phyloP scores from a whole-genome alignment of 2,888 invertebrate species.

The Psococerastis gibbosa region DNA sequence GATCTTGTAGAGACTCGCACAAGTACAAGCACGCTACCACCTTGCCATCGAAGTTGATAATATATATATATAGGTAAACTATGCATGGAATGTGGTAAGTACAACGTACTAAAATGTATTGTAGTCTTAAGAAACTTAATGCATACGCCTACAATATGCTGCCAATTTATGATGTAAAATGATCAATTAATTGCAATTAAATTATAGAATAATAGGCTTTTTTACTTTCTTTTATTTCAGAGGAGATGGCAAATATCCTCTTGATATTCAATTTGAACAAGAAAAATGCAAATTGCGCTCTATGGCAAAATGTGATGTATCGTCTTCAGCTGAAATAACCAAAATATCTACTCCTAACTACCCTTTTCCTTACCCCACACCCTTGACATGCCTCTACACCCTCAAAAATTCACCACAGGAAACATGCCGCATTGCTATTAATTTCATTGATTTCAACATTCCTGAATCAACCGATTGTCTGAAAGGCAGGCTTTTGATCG shows the following conservation, averaged over 20 bases:
- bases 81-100: too few relatives aligned
- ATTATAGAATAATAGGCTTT: too few relatives aligned
- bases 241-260: background rate
- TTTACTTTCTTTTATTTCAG: slow-evolving; percentile 3
- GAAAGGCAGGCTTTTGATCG: slow-evolving; percentile 5
- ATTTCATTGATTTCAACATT: background rate
- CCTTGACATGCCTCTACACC: slow-evolving; percentile 3
- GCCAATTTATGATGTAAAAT: too few relatives aligned
- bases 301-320: background rate
- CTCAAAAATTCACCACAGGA: background rate
- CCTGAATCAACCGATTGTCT: slow-evolving; percentile 1
- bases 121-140: too few relatives aligned
- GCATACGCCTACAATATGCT: too few relatives aligned
- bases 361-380: background rate
- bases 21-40: too few relatives aligned
- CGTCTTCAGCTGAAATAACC: background rate
- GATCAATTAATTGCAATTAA: too few relatives aligned
- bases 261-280: slow-evolving; percentile 5
- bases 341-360: slow-evolving; percentile 4
- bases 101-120: background rate
- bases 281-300: background rate
- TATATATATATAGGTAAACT: too few relatives aligned
- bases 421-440: background rate
- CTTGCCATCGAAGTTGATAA: too few relatives aligned
- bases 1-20: too few relatives aligned